A percentile compares a stretch with the other conserved stretches of the same genome.
These are phyloP conservation scores for Labeo calbasu DNA, from an alignment of 2,797 vertebrate species.

Conservation along the genomic window DNA sequence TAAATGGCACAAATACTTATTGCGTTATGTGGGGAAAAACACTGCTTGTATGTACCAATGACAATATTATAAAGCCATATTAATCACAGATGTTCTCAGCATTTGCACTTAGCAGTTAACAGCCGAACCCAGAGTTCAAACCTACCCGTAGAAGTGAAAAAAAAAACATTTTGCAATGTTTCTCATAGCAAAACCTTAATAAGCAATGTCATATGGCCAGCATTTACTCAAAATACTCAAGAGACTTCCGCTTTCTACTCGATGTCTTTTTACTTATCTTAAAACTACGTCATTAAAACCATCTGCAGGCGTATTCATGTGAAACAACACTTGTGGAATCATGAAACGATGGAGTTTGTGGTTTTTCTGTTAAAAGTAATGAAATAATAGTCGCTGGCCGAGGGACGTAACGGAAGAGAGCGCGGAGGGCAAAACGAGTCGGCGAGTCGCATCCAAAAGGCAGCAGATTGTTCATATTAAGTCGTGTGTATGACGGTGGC, in stretches of 20 bases:
- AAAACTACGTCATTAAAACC: neutral
- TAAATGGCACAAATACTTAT: neutral
- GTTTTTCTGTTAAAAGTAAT: conserved; percentile 47
- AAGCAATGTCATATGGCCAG: conserved; percentile 1
- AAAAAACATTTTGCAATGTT: no score
- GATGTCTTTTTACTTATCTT: neutral
- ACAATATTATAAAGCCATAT: neutral
- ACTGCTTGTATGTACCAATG: neutral
- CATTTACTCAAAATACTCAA: neutral
- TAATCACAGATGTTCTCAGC: neutral
- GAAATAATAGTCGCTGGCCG: conserved; percentile 47
- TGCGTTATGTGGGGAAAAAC: neutral
- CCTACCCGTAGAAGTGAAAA: neutral
- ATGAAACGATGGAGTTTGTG: conserved; percentile 38
- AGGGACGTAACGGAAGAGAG: conserved; percentile 26
- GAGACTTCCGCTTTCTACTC: neutral
- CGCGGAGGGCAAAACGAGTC: neutral
- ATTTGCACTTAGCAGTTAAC: neutral
- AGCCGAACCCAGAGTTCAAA: neutral
- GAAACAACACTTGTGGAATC: conserved; percentile 36
- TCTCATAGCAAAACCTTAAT: neutral
- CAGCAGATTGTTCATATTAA: conserved; percentile 80
- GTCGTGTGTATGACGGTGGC: conserved; percentile 72
- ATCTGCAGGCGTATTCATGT: conserved; percentile 33
- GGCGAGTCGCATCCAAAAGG: conserved; percentile 64